phyloP scores from a whole-genome alignment of 1,140 invertebrate genomes.

The Leptinotarsa lineolata region DNA sequence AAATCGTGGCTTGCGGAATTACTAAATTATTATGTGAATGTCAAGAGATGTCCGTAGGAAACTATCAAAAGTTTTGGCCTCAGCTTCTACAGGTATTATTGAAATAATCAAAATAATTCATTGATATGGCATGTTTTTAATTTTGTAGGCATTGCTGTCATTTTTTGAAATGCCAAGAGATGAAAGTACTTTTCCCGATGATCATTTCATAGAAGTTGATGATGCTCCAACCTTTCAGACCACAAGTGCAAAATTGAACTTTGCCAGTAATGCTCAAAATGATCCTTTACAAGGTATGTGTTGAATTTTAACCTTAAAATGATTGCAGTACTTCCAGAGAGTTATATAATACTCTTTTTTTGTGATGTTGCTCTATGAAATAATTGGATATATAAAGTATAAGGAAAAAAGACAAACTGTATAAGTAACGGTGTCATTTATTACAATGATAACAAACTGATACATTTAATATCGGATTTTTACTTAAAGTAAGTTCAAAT shows the following conservation, averaged over 20 bases:
- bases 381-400: no score
- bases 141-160: slow-evolving; percentile 74
- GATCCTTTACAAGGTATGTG: slow-evolving; percentile 66
- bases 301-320: no score
- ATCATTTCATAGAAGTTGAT: slow-evolving; percentile 86
- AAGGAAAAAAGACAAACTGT: slow-evolving; percentile 88
- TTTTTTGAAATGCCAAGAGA: slow-evolving; percentile 89
- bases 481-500: no score
- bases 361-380: no score
- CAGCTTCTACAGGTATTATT: slow-evolving; percentile 66
- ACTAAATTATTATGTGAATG: slow-evolving; percentile 83
- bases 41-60: slow-evolving; percentile 65
- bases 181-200: slow-evolving; percentile 76
- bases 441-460: no score
- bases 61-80: slow-evolving; percentile 67
- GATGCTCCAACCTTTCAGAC: slow-evolving; percentile 87
- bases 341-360: no score
- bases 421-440: no score
- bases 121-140: no score
- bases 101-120: slow-evolving; percentile 1
- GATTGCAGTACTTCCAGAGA: no score
- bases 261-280: slow-evolving; percentile 73
- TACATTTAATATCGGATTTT: no score
- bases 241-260: slow-evolving; percentile 84
- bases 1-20: slow-evolving; percentile 87